Evolutionary conservation across 1,140 invertebrate species (phyloP).

Genomic region (Bombus soroeensis): DNA sequence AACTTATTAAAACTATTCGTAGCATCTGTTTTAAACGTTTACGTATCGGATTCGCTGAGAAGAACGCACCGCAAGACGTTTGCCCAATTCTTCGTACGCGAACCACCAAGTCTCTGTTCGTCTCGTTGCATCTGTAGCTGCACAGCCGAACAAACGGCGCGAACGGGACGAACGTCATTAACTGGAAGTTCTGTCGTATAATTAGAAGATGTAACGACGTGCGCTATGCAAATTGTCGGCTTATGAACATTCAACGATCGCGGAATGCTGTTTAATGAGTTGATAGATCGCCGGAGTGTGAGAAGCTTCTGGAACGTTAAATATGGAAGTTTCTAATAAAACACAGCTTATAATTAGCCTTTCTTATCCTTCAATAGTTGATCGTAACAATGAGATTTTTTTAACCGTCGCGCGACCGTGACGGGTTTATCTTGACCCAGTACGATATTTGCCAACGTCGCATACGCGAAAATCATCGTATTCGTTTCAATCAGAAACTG

Average conservation of each 20-base stretch:
- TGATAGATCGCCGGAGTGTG: not conserved
- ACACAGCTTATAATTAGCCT: not conserved
- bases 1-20: too few relatives aligned
- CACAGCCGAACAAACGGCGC: not conserved
- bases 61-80: not conserved
- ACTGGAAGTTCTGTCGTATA: constrained; percentile 22
- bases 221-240: not conserved
- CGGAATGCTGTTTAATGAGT: not conserved
- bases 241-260: not conserved
- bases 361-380: too few relatives aligned
- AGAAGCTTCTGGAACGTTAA: not conserved
- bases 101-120: not conserved
- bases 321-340: not conserved
- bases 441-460: too few relatives aligned
- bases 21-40: too few relatives aligned
- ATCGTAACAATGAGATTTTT: too few relatives aligned
- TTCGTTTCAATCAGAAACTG: too few relatives aligned
- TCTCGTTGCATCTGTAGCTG: not conserved
- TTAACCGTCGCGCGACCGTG: too few relatives aligned
- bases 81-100: not conserved
- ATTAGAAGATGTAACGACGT: not conserved
- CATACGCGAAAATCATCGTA: too few relatives aligned
- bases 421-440: too few relatives aligned
- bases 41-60: too few relatives aligned
- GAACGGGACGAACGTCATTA: constrained; percentile 6